phyloP scores from a whole-genome alignment of 2,888 invertebrate genomes.

The Rhagonycha lutea region DNA sequence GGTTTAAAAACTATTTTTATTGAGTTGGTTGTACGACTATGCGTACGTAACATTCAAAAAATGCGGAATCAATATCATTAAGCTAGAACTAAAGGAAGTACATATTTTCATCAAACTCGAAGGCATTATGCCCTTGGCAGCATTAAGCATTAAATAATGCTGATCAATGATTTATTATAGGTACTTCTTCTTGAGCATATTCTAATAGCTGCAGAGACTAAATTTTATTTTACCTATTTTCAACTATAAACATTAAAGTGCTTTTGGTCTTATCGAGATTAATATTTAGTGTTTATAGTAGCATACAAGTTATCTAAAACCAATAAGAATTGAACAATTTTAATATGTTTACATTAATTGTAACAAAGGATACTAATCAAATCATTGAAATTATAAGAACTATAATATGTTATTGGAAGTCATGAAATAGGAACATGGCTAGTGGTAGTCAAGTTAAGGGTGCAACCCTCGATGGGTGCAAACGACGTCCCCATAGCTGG shows the following conservation, averaged over 20 bases:
- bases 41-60: neutral
- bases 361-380: neutral
- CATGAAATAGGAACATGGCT: conserved; percentile 22
- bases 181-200: neutral
- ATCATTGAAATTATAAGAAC: neutral
- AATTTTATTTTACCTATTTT: neutral
- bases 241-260: neutral
- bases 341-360: neutral
- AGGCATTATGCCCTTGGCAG: neutral
- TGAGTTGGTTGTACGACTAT: neutral
- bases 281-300: too few species aligned
- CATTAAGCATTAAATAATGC: neutral
- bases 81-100: neutral
- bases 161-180: neutral
- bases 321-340: neutral
- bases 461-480: conserved; percentile 39
- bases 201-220: neutral
- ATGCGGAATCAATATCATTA: conserved; percentile 1
- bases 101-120: neutral
- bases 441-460: conserved; percentile 34
- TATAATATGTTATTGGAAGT: neutral
- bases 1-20: neutral
- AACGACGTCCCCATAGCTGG: conserved; percentile 52
- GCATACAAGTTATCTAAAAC: neutral
- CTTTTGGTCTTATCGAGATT: too few species aligned